Evolutionary conservation across 2,113 vertebrate genomes (phyloP), one percentile per base, ranked within the genome.

Genomic region (Xenus cinereus): DNA sequence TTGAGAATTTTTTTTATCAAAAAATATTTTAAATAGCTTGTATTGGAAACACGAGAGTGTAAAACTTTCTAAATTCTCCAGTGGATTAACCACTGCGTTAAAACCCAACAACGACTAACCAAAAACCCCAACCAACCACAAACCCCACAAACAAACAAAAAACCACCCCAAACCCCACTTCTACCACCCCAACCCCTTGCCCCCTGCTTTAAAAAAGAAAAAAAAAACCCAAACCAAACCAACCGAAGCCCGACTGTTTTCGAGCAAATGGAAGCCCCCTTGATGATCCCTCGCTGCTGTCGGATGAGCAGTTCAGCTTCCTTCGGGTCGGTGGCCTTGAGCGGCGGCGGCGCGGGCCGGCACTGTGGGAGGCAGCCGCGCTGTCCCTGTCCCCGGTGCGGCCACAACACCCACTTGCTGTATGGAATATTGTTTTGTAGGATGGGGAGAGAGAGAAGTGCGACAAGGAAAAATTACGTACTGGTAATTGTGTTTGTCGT

Each of bases 351-450:
- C 5, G 12, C 23, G 14, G 50, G 26, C 51, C 9, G 15, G 59
- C 24, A 7, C n/a, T 18, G 35, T 14, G 9, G 11, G 57, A 35
- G 57, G 57, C 13, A 6, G 59, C 35, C 9, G 10, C 7, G 9
- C 51, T 10, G 26, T 18, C 28, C 51, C 51, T 15, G 27, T 54
- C 51, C 51, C 53, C 28, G 53, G 9, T 28, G 53, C 9, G 8
- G 27, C 28, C 53, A 54, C 53, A 54, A 54, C 53, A 30, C 53
- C 53, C 89, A 92, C 97, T 98, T 98, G 97, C 97, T 98, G 97
- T 98, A 97, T 97, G 97, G 97, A 98, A 97, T 97, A 75, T 96
- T 97, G 96, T 96, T 95, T 89, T 95, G 94, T 97, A 96, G 96
- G 96, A 96, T 97, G 96, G 97, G 96, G 89, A 95, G 96, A 96